Evolutionary conservation across 2,888 invertebrate genomes (phyloP).

Genomic region (Archips crataeganus): DNA sequence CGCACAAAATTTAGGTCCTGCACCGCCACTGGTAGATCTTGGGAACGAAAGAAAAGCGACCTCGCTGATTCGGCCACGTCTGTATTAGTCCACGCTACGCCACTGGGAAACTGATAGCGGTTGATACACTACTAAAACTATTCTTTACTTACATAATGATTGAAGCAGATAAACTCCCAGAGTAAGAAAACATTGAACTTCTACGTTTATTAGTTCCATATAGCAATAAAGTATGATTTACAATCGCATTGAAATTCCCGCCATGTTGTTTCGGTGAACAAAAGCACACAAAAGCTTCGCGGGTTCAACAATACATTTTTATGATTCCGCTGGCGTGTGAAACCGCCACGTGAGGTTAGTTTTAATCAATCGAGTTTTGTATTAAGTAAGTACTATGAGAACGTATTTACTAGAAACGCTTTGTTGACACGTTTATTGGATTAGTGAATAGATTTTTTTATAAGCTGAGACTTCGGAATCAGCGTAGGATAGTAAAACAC

Average conservation of each 20-base stretch:
- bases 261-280: constrained; percentile 8
- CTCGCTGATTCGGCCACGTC: too few species aligned
- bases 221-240: not conserved
- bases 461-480: too few species aligned
- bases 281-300: constrained; percentile 18
- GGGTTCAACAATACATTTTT: constrained; percentile 47
- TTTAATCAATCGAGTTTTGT: constrained; percentile 40
- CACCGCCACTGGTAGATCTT: too few species aligned
- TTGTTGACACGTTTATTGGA: not conserved
- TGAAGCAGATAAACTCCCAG: not conserved
- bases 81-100: too few species aligned
- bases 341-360: constrained; percentile 41
- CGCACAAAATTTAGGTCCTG: too few species aligned
- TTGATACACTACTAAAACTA: too few species aligned
- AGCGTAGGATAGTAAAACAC: too few species aligned
- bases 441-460: too few species aligned
- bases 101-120: too few species aligned
- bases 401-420: not conserved
- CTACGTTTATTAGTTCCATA: not conserved
- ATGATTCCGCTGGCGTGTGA: constrained; percentile 47
- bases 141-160: too few species aligned
- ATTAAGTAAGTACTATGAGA: not conserved
- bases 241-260: not conserved
- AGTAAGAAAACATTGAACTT: not conserved
- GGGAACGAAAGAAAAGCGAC: too few species aligned